Evolutionary conservation across 1,140 invertebrate genomes (phyloP).

Genomic region (Neomicropteryx cornuta): DNA sequence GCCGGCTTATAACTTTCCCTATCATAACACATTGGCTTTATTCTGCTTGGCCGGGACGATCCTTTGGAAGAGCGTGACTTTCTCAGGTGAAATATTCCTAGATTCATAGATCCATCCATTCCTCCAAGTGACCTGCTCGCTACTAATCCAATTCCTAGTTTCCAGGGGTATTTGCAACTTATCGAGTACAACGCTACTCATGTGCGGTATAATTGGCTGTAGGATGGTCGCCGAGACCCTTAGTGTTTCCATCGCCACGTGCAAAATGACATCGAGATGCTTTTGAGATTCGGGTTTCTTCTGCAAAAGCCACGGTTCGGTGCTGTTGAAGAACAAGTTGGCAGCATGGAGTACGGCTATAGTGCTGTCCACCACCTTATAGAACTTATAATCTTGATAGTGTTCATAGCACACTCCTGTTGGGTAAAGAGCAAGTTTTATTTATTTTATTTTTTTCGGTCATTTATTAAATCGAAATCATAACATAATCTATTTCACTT

Average conservation of each 20-base stretch:
- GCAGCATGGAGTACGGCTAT: constrained; percentile 61
- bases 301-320: constrained; percentile 77
- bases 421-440: constrained; percentile 23
- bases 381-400: constrained; percentile 73
- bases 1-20: no score
- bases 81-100: constrained; percentile 16
- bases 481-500: not conserved
- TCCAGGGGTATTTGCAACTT: constrained; percentile 46
- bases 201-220: constrained; percentile 72
- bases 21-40: constrained; percentile 3
- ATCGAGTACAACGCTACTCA: constrained; percentile 53
- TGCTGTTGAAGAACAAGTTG: constrained; percentile 78
- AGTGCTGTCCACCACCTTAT: constrained; percentile 69
- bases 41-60: constrained; percentile 17
- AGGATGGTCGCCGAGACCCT: constrained; percentile 68
- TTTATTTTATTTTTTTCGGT: not conserved
- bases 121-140: constrained; percentile 27
- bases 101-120: constrained; percentile 14
- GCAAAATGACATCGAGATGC: constrained; percentile 62
- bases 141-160: constrained; percentile 41
- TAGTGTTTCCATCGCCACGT: constrained; percentile 73
- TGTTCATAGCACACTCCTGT: constrained; percentile 47
- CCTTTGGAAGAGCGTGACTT: constrained; percentile 23
- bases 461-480: constrained; percentile 6
- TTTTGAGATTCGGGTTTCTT: constrained; percentile 31